These are phyloP conservation scores for Buathra laborator DNA, from an alignment of 2,888 invertebrate species.

Conservation along the genomic window DNA sequence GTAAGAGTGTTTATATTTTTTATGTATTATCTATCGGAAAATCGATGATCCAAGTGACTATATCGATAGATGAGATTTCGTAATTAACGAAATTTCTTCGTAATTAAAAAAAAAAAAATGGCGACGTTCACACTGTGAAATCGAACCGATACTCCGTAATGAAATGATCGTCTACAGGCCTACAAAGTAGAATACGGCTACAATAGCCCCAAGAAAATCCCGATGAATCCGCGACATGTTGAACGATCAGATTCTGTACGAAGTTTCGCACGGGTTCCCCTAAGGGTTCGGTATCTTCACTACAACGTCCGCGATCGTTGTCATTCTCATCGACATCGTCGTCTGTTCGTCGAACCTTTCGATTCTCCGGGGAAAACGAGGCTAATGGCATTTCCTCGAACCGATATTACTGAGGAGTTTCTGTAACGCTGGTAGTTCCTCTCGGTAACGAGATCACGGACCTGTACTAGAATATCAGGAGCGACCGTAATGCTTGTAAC, in stretches of 20 bases:
- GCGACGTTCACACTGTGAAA: too few relatives aligned
- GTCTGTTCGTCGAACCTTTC: slow-evolving; percentile 8
- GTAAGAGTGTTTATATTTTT: background rate
- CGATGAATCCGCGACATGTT: too few relatives aligned
- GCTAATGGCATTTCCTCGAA: slow-evolving; percentile 57
- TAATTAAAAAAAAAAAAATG: too few relatives aligned
- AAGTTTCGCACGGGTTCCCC: too few relatives aligned
- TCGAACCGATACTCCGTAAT: too few relatives aligned
- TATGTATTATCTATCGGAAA: background rate
- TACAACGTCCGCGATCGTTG: background rate
- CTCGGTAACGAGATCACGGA: slow-evolving; percentile 44
- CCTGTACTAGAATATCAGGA: slow-evolving; percentile 26
- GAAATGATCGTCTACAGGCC: too few relatives aligned
- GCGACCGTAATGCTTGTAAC: background rate
- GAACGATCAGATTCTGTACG: too few relatives aligned
- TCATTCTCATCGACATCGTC: background rate
- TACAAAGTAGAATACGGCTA: too few relatives aligned
- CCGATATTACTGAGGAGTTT: slow-evolving; percentile 48
- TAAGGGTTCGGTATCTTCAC: too few relatives aligned
- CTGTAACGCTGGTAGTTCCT: slow-evolving; percentile 36
- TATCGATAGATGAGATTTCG: too few relatives aligned
- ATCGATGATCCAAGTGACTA: background rate
- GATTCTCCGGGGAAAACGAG: slow-evolving; percentile 43
- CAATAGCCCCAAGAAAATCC: too few relatives aligned
- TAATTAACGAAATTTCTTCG: too few relatives aligned